Conservation (phyloP, 1,140 invertebrate species). For the Phymastichus coffea region DNA sequence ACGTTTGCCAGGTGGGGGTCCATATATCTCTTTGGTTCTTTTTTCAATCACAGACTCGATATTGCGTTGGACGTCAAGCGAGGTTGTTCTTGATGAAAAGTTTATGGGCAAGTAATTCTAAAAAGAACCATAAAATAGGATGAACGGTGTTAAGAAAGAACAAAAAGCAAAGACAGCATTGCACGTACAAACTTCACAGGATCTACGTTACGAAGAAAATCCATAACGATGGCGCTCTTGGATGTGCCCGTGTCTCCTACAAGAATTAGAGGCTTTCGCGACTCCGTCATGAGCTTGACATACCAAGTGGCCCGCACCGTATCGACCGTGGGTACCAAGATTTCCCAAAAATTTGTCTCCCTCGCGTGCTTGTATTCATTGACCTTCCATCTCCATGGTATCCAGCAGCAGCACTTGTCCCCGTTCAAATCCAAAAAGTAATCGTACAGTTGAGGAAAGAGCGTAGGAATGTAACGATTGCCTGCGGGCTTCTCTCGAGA, state of each 20-base stretch:
- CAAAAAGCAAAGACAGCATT: too few relatives aligned
- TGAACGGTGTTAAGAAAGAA: neutral
- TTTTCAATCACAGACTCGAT: slow-evolving; percentile 86
- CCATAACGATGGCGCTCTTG: slow-evolving; percentile 83
- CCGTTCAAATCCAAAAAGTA: slow-evolving; percentile 74
- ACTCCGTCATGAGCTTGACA: slow-evolving; percentile 74
- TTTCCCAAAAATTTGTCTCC: slow-evolving; percentile 72
- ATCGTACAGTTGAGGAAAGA: slow-evolving; percentile 72
- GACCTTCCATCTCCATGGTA: slow-evolving; percentile 80
- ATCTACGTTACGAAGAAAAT: slow-evolving; percentile 74
- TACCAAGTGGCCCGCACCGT: slow-evolving; percentile 78
- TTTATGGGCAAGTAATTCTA: slow-evolving; percentile 78
- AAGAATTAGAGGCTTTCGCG: slow-evolving; percentile 76
- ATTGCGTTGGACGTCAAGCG: slow-evolving; percentile 83
- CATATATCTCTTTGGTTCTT: slow-evolving; percentile 84
- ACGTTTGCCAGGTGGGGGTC: slow-evolving; percentile 82
- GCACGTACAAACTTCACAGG: slow-evolving; percentile 63
- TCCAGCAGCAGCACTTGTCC: too few relatives aligned
- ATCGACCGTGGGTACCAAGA: slow-evolving; percentile 87
- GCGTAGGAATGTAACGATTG: slow-evolving; percentile 68
- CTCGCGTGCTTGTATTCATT: slow-evolving; percentile 73
- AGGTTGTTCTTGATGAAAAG: slow-evolving; percentile 87
- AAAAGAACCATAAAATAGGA: slow-evolving; percentile 21
- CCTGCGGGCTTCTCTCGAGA: slow-evolving; percentile 63
- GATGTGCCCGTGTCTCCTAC: slow-evolving; percentile 89